These are phyloP conservation scores for Drosophila subquinaria DNA, from an alignment of 2,888 invertebrate genomes.

Conservation along the genomic window DNA sequence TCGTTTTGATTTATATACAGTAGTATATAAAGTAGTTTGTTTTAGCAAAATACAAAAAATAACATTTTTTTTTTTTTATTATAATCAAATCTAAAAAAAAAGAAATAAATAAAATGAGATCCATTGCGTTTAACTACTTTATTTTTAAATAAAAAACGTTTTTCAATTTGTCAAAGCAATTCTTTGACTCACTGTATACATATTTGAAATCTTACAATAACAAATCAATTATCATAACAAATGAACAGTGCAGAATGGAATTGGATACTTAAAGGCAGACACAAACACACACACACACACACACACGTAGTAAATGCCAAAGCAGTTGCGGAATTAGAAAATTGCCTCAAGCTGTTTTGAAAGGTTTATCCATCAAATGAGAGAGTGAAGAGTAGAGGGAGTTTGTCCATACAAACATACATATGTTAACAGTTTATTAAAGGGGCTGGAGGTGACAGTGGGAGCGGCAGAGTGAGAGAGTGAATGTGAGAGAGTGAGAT, in stretches of 20 bases:
- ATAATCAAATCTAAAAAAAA: not conserved
- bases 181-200: not conserved
- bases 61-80: too few relatives aligned
- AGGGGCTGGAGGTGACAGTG: not conserved
- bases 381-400: not conserved
- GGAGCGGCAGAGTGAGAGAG: not conserved
- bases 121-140: not conserved
- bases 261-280: conserved; percentile 6
- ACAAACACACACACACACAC: conserved; percentile 6
- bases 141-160: not conserved
- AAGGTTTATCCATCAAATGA: conserved; percentile 17
- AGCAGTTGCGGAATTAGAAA: conserved; percentile 38
- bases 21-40: not conserved
- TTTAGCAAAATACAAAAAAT: not conserved
- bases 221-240: conserved; percentile 55
- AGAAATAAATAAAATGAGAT: not conserved
- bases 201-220: conserved; percentile 41
- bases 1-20: not conserved
- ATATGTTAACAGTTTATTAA: conserved; percentile 11
- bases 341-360: conserved; percentile 42
- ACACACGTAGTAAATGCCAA: conserved; percentile 19
- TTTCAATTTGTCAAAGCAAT: not conserved
- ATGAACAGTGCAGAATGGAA: conserved; percentile 28
- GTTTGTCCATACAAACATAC: conserved; percentile 3
- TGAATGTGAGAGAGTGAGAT: conserved; percentile 1